These are phyloP conservation scores for Ectemnius continuus DNA, from an alignment of 2,888 invertebrate species.

Conservation along the genomic window DNA sequence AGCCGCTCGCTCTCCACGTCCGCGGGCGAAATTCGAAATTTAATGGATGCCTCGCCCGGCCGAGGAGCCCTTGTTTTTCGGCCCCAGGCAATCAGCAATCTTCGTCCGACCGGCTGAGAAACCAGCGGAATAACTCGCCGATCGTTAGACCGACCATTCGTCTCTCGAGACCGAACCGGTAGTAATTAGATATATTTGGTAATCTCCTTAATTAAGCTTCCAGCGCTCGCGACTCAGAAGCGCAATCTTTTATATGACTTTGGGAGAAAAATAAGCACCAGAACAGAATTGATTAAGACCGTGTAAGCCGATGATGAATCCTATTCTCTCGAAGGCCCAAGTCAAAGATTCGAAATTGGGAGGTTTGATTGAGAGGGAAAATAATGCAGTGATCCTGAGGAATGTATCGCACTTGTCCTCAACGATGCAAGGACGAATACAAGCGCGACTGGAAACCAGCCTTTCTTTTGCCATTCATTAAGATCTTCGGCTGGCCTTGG, in stretches of 20 bases:
- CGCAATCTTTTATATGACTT: neutral
- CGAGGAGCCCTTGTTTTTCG: conserved; percentile 15
- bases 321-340: no score
- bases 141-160: conserved; percentile 4
- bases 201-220: conserved; percentile 1
- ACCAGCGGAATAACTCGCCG: neutral
- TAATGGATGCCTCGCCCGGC: conserved; percentile 24
- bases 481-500: conserved; percentile 54
- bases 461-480: conserved; percentile 52
- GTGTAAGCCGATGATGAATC: no score
- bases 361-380: no score
- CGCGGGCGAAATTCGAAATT: conserved; percentile 34
- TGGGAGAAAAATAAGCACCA: no score
- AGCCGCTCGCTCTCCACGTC: conserved; percentile 17
- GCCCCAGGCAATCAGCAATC: conserved; percentile 5
- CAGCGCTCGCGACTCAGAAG: neutral
- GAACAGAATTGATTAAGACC: no score
- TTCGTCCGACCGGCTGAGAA: neutral
- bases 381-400: no score
- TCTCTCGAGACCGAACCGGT: neutral
- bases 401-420: conserved; percentile 17
- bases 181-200: conserved; percentile 7
- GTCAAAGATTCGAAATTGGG: no score
- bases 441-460: conserved; percentile 33
- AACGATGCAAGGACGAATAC: conserved; percentile 18